These are phyloP conservation scores for Sapajus apella DNA, from an alignment of 2,113 vertebrate species.

Conservation along the genomic window DNA sequence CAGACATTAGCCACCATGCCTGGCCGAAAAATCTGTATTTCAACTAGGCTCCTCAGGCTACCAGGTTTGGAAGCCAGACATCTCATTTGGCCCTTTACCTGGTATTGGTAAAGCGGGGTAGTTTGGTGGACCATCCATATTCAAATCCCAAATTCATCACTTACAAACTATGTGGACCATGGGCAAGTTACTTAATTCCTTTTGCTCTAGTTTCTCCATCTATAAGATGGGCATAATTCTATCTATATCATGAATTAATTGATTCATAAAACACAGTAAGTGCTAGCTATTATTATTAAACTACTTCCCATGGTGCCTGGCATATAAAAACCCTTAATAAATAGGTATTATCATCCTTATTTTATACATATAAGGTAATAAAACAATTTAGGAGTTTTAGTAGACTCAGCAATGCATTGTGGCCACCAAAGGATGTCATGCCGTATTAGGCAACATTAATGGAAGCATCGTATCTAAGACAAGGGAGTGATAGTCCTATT, in stretches of 20 bases:
- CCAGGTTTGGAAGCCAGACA: not conserved
- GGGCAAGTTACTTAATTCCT: not conserved
- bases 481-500: not conserved
- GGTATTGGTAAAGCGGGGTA: not conserved
- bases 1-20: too few species aligned
- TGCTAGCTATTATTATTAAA: not conserved
- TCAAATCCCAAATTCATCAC: not conserved
- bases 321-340: not conserved
- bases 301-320: not conserved
- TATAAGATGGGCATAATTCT: not conserved
- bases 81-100: not conserved
- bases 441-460: not conserved
- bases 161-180: not conserved
- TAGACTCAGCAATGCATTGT: not conserved
- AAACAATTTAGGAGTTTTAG: not conserved
- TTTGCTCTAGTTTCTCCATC: not conserved
- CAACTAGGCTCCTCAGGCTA: not conserved
- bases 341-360: not conserved
- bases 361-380: not conserved
- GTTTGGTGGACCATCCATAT: not conserved
- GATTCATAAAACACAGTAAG: constrained; percentile 8
- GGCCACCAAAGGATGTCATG: not conserved
- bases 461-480: not conserved
- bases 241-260: not conserved
- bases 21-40: not conserved